Conservation (phyloP, 2,888 invertebrate species). For the Tetranychus truncatus region DNA sequence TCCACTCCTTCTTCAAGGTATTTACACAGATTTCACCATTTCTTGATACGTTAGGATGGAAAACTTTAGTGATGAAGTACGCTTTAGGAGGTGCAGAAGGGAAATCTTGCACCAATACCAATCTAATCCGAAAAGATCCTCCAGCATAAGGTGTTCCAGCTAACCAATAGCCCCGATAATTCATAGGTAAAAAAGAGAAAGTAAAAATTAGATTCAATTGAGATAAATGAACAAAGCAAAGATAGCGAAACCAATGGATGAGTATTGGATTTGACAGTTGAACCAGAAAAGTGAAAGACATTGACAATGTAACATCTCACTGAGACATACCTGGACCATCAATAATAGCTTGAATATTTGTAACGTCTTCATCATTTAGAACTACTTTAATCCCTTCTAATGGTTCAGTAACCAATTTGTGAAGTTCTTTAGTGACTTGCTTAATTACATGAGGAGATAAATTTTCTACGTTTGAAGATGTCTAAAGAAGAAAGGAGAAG, state of each 20-base stretch:
- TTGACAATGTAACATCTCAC: not conserved
- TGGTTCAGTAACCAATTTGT: constrained; percentile 56
- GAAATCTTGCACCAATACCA: constrained; percentile 76
- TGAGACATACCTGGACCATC: constrained; percentile 56
- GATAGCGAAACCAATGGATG: not conserved
- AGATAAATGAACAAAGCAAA: constrained; percentile 5
- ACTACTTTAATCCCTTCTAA: constrained; percentile 77
- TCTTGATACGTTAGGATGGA: constrained; percentile 84
- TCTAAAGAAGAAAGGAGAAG: constrained; percentile 6
- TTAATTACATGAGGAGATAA: constrained; percentile 77
- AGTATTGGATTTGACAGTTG: constrained; percentile 19
- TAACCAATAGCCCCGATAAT: constrained; percentile 30
- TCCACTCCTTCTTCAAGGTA: constrained; percentile 89
- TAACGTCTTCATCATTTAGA: constrained; percentile 77
- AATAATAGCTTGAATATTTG: constrained; percentile 75
- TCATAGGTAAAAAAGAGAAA: constrained; percentile 13
- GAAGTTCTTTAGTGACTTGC: constrained; percentile 69
- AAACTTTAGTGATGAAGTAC: constrained; percentile 80
- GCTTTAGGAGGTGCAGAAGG: constrained; percentile 77
- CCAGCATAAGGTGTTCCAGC: constrained; percentile 79
- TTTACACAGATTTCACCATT: constrained; percentile 93
- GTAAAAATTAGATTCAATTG: not conserved
- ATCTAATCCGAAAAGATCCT: constrained; percentile 70
- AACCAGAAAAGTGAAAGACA: constrained; percentile 11
- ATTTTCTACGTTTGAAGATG: constrained; percentile 74